Evolutionary conservation across 2,113 vertebrate genomes (phyloP).

Genomic region (Copsychus sechellarum): DNA sequence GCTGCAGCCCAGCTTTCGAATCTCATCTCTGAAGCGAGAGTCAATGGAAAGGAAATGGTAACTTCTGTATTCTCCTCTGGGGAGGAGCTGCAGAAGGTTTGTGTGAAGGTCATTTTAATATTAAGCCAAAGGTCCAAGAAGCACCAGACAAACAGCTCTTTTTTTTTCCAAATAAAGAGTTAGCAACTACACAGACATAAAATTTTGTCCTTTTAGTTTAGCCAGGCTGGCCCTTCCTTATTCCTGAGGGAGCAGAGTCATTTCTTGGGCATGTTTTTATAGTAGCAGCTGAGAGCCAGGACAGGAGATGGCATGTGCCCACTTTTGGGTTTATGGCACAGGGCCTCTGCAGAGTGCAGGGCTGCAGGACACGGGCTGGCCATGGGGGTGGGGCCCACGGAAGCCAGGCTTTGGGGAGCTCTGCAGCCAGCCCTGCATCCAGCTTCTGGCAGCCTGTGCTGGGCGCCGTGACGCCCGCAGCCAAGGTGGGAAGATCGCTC

Average conservation of each 20-base stretch:
- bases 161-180: slow-evolving; percentile 48
- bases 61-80: slow-evolving; percentile 25
- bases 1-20: neutral
- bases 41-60: neutral
- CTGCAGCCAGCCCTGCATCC: neutral
- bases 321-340: fast-evolving
- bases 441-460: neutral
- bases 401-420: neutral
- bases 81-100: slow-evolving; percentile 1
- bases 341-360: neutral
- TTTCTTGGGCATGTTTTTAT: slow-evolving; percentile 40
- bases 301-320: neutral
- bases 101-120: neutral
- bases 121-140: slow-evolving; percentile 16
- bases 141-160: neutral
- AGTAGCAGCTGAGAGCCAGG: neutral
- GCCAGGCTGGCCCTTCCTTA: neutral
- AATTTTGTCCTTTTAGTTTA: slow-evolving; percentile 30
- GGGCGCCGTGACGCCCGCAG: fast-evolving
- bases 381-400: fast-evolving
- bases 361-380: neutral
- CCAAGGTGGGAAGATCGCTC: slow-evolving; percentile 24
- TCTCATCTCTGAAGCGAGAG: neutral
- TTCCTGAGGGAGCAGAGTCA: slow-evolving; percentile 29
- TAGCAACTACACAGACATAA: neutral